Base-by-base conservation (phyloP, 2,888 invertebrate genomes). In the Chirona hameri region DNA sequence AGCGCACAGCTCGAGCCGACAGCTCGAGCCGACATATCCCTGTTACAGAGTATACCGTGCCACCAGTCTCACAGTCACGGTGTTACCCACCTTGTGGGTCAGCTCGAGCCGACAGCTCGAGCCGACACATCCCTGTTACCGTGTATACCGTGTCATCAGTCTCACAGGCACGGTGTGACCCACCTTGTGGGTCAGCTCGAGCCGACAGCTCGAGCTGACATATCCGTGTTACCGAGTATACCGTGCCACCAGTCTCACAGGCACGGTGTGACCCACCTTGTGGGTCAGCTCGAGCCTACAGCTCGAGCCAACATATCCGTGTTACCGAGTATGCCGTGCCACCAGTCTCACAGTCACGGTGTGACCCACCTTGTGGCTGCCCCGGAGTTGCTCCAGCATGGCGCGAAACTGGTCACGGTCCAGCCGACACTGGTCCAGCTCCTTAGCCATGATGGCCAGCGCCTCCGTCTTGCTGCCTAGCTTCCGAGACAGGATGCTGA, bases 381-480 rank as follows among this genome's bases (percentile, higher is more conserved):
- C 72, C 86, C 93, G 92, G 29, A 94, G 88, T 85, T 95, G 94
- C 86, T 95, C 95, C 0, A 94, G 93, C 90, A 95, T 91, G 15
- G 93, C 88, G 87, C 94, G 94, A 86, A 92, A 95, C 86, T 93
- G 92, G 87, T 95, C 95, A 55, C 94, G 89, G 87, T 96, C 94
- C 86, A 91, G 92, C 83, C 93, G 92, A 87, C 93, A 94, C 88
- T 93, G 92, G 86, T 94, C 93, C 83, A 95, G 88, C 87, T 95
- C 94, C 86, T 91, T 91, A 84, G 92, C 93, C 87, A 95, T 90
- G 84, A 95, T 93, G n/a, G 92, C 89, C 65, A 96, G 88, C 4
- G 95, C 95, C 88, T 95, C 95, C 82, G 93, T 90, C 88, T 96
- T 95, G 86, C 94, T 93, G 86, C 94, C 93, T 48, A 95, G 88